Conservation (phyloP, 35 echinoderm and acorn worm species). For the Heliocidaris tuberculata region DNA sequence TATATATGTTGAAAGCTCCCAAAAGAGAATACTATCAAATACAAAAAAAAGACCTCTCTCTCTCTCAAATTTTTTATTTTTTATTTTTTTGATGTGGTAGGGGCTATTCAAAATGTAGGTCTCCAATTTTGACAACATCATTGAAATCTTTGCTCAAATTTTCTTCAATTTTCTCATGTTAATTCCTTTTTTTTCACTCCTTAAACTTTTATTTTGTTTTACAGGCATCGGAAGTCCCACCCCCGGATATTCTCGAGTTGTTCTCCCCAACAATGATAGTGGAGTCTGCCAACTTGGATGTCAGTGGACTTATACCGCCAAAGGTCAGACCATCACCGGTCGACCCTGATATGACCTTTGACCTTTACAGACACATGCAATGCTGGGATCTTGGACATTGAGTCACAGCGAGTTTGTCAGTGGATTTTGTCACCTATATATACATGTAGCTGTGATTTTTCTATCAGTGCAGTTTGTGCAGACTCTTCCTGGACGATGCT, state of each 20-base stretch:
- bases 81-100: no score
- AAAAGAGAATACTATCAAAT: no score
- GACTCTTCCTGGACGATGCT: no score
- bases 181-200: neutral
- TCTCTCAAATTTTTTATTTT: no score
- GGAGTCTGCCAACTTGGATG: constrained; percentile 45
- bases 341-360: constrained; percentile 49
- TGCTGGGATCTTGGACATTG: constrained; percentile 48
- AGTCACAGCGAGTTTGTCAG: neutral
- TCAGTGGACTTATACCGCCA: constrained; percentile 1
- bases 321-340: neutral
- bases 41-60: no score
- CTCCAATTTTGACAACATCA: no score
- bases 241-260: constrained; percentile 50
- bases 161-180: neutral
- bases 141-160: no score
- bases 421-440: neutral
- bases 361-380: constrained; percentile 58
- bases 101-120: no score
- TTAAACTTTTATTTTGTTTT: neutral
- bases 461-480: no score
- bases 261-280: constrained; percentile 52
- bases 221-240: constrained; percentile 55
- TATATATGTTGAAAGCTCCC: no score
- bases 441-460: no score